Evolutionary conservation across 1,140 invertebrate genomes (phyloP), one percentile per base, ranked within the genome.

Genomic region (Pararge aegeria): DNA sequence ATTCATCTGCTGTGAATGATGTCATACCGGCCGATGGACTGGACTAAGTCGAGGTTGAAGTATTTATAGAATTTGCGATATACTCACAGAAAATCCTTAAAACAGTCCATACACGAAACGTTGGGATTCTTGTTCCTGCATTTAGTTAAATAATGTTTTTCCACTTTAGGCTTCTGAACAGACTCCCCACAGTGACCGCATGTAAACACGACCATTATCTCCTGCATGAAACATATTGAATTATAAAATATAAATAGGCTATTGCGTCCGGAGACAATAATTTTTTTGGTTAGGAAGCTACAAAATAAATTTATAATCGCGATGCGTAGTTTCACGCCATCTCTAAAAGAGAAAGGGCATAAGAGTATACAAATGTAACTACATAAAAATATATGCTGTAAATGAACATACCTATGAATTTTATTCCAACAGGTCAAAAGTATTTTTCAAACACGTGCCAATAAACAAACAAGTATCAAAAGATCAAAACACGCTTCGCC

Each of bases 111-210:
- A 85, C 97, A 98, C 0, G 94, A 94, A 13, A 98, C 86, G 71
- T 90, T 87, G 16, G 87, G 89, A 56, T 65, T 83, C 19, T 75
- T 80, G 13, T 89, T 92, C 53, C 94, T 93, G 78, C 94, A 94
- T 70, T 91, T 91, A 52, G 92, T 93, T 58, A 93, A 92, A 83
- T 97, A 97, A 89, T 98, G 97, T 78, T 97, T 97, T 61, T 97
- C 96, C 2, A 98, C 97, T 84, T 95, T 94, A 24, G 96, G 95
- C 77, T 98, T 98, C 78, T 98, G 97, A 0, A 98, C 79, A 16
- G 95, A 94, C 55, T 97, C 96, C 0, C 97, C 96, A 83, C 97
- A 98, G 65, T 94, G 91, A 73, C 95, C 95, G 83, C 97, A 99
- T 12, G 95, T 96, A 81, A 98, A 98, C 19, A 97, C 95, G 29